Evolutionary conservation across 1,140 invertebrate genomes (phyloP), one percentile per base, ranked within the genome.

Genomic region (Drosophila kikkawai): DNA sequence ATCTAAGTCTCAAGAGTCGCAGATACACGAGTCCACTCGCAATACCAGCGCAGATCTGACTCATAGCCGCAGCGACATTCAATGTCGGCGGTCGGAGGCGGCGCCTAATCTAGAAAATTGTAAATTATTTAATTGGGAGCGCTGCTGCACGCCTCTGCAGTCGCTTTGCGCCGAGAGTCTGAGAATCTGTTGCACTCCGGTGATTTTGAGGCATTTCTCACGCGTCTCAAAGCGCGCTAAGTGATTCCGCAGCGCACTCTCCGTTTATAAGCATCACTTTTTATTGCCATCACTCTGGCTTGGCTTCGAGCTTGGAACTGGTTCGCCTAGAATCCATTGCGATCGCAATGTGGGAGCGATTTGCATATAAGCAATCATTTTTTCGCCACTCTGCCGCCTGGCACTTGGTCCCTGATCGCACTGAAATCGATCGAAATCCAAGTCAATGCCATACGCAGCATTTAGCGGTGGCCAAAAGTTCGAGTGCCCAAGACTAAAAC

Each of bases 51-150:
- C 44, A 41, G 61, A 39, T 22, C 57, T 78, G 75, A 78, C 41
- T 78, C 75, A 78, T 61, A 60, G 64, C 73, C 51, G 37, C 45
- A 56, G 29, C 45, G 58, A 29, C 59, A 44, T 55, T 75, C 71
- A 75, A 75, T 75, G 71, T 64, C 71, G 71, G 45, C 19, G 41
- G 47, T 44, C 60, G 74, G 70, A 65, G 74, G 74, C 74, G 75
- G 75, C 75, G 75, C 75, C 75, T 78, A 78, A 78, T 78, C 75
- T 78, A 77, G 65, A 78, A 77, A 59, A 78, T 78, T 78, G 75
- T 78, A 78, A 78, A 78, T 78, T 78, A 78, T 78, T 78, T 78
- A 78, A 78, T 78, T 78, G 75, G 75, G 75, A 78, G 75, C 75
- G 75, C 65, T 77, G 53, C 39, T 22, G 57, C 58, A 76, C 75